Conservation (phyloP, 1,140 invertebrate genomes). For the Maconellicoccus hirsutus region DNA sequence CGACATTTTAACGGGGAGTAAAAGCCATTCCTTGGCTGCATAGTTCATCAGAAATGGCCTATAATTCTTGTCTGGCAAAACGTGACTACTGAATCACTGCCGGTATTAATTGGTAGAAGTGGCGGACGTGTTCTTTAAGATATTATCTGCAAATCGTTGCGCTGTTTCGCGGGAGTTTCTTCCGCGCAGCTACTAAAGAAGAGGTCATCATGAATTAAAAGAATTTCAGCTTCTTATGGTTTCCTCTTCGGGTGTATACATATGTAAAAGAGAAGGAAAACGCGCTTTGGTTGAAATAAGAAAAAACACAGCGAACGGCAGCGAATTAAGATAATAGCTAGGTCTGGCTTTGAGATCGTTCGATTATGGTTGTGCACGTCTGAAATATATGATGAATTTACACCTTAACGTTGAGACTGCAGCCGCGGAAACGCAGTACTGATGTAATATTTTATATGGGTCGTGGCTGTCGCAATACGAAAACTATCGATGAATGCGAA, state of each 20-base stretch:
- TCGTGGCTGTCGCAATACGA: neutral
- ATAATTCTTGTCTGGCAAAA: conserved; percentile 21
- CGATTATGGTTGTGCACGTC: neutral
- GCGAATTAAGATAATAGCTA: conserved; percentile 1
- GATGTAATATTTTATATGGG: conserved; percentile 1
- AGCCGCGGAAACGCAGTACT: neutral
- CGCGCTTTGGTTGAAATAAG: neutral
- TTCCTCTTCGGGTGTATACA: neutral
- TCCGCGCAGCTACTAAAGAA: conserved; percentile 11
- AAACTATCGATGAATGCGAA: neutral
- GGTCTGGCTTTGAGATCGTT: neutral
- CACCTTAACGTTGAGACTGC: neutral
- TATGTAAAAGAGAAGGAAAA: neutral
- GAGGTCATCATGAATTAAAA: conserved; percentile 13
- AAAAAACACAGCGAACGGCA: neutral
- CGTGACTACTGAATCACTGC: conserved; percentile 18
- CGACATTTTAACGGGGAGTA: neutral
- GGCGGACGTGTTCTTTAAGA: conserved; percentile 18
- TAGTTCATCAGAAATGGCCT: conserved; percentile 14
- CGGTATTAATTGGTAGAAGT: conserved; percentile 22
- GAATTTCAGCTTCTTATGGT: conserved; percentile 1
- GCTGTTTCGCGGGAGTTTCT: conserved; percentile 13
- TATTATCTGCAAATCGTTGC: conserved; percentile 21
- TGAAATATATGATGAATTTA: neutral
- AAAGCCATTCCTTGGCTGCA: neutral